These are phyloP conservation scores for Gobionotothen gibberifrons DNA, from an alignment of 2,797 vertebrate species.

Conservation along the genomic window DNA sequence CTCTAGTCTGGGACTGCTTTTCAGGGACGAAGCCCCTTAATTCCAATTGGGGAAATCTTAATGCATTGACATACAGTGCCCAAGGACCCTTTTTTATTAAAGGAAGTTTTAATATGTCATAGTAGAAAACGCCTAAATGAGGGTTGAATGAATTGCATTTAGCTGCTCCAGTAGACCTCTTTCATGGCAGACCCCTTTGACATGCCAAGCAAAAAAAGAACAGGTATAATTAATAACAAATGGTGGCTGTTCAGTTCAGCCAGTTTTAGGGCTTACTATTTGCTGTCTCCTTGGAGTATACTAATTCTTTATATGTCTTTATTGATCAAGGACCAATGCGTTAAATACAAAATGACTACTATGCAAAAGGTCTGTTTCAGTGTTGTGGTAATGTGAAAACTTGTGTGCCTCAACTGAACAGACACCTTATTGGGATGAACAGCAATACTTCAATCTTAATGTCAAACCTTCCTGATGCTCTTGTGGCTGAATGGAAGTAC, in stretches of 20 bases:
- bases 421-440: background rate
- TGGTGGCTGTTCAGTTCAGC: background rate
- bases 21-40: background rate
- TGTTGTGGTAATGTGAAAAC: background rate
- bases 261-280: too few species aligned
- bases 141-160: too few species aligned
- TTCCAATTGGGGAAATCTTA: background rate
- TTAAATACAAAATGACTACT: too few species aligned
- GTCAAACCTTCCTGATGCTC: background rate
- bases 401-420: background rate
- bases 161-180: too few species aligned
- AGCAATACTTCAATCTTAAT: background rate
- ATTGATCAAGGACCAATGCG: too few species aligned
- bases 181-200: too few species aligned
- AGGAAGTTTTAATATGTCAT: too few species aligned
- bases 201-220: background rate
- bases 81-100: background rate
- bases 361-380: background rate
- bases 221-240: too few species aligned
- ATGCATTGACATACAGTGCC: background rate
- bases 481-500: constrained; percentile 8
- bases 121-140: too few species aligned
- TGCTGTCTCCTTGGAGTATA: too few species aligned
- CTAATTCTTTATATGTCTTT: too few species aligned
- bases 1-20: background rate